These are phyloP conservation scores for Galagoides demidoff DNA, from an alignment of 2,797 vertebrate species.

Conservation along the genomic window DNA sequence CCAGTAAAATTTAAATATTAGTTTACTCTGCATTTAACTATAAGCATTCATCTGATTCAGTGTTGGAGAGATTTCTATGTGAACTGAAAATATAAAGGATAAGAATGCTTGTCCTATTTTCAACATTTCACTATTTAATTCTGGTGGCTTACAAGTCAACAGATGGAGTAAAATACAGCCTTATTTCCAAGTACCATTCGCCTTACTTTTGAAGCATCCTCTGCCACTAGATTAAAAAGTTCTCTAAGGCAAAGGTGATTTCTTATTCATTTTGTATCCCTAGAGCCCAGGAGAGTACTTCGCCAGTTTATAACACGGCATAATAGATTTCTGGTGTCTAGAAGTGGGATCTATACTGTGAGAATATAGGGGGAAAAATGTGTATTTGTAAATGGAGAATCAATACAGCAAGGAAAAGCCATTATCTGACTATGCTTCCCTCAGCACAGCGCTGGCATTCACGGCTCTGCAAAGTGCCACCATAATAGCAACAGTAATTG, in stretches of 20 bases:
- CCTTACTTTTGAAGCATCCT: conserved; percentile 6
- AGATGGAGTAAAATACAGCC: neutral
- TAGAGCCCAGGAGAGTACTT: conserved; percentile 30
- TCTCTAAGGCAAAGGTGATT: neutral
- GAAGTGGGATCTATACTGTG: conserved; percentile 41
- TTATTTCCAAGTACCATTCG: neutral
- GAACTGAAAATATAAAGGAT: neutral
- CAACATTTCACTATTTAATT: conserved; percentile 23
- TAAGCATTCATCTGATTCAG: neutral
- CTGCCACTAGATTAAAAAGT: neutral
- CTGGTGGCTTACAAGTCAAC: neutral
- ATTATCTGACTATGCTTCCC: conserved; percentile 59
- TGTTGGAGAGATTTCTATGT: neutral
- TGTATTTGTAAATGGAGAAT: conserved; percentile 75
- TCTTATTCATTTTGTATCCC: conserved; percentile 51
- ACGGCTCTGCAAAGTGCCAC: conserved; percentile 52
- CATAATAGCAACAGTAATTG: conserved; percentile 60
- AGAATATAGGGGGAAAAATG: conserved; percentile 43
- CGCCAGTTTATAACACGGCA: conserved; percentile 52
- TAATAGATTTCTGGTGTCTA: conserved; percentile 28
- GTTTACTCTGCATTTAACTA: conserved; percentile 15
- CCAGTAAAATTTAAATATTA: conserved; percentile 11
- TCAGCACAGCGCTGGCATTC: conserved; percentile 23
- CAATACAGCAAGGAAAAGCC: conserved; percentile 73
- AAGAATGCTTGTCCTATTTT: neutral